Base-by-base conservation (phyloP, 2,113 vertebrate genomes). In the Scolopax mira region DNA sequence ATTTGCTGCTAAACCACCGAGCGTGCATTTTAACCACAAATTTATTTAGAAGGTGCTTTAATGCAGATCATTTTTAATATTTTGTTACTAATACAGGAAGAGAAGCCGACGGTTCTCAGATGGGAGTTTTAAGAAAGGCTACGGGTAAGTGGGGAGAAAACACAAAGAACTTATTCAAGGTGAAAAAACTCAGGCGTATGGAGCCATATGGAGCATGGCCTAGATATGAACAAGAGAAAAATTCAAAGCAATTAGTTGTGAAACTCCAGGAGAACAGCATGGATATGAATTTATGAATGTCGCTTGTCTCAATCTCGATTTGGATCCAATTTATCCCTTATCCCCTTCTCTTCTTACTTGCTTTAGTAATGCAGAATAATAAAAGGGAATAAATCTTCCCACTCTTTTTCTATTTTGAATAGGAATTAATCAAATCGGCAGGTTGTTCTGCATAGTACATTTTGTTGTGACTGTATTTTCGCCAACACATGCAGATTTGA, bases 371-470 rank as follows among this genome's bases (percentile, higher is more conserved):
- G 41, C 69, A 81, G 82, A 96, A 95, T 93, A 94, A 93, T 94
- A 94, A 93, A 96, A 88, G 89, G 75, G 92, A 94, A 91, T 90
- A 93, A 94, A 91, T 95, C 89, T 88, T 95, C 73, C 70, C 28
- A 82, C 30, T 79, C n/a, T 79, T 93, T 73, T 88, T 77, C 78
- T 91, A 18, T 92, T 96, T 94, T 92, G 89, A 95, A 65, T 83
- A 88, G 46, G 35, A 96, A 94, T 95, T 93, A 96, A 94, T 96
- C 92, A 96, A 94, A 96, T 90, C 1, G 3, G 64, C 55, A 60
- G 7, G 24, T 83, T 83, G 51, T 60, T 96, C 82, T 92, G 75
- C 82, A 94, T 91, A 86, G 95, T 75, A 64, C 60, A 74, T 94
- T 93, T 94, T 96, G 85, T 94, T 94, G 67, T 88, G 82, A 93